Base-by-base conservation (phyloP, 2,888 invertebrate genomes). In the Mongoloraphidia duomilia region DNA sequence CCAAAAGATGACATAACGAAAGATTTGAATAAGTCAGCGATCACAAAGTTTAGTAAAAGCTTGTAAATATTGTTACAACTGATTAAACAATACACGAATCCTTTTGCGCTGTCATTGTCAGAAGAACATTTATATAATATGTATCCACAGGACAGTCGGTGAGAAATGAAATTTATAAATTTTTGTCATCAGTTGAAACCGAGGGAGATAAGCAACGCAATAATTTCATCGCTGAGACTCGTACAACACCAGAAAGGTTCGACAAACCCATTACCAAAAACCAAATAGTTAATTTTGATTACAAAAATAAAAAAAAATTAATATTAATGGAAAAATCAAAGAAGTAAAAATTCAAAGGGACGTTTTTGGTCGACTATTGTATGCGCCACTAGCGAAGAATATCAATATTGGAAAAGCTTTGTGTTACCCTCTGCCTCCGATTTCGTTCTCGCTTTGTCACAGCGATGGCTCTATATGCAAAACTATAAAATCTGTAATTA, bases 401-500 rank as follows among this genome's bases (percentile, higher is more conserved):
- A 53, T 59, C 47, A 53, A 60, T 44, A 42, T 59, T 35, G 54
- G 58, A 53, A 57, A 57, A 55, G 53, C 52, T 46, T 52, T 59
- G 38, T 52, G 49, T 51, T 60, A 55, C 52, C 58, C 60, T 49
- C 49, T 60, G 35, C 50, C 58, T 46, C 57, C 56, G 8, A 50
- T 59, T 44, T 50, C 57, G 9, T 54, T 57, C 50, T 55, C 57
- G 34, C 44, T 60, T 13, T 58, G 56, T 53, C 59, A 59, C 51
- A 34, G 48, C n/a, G 45, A 60, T 55, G 58, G 59, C 38, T 46
- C 51, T 49, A 58, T 60, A 49, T 56, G 53, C 47, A 59, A 59
- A 49, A 60, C 56, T 12, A 49, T 49, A 9, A 59, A 58, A 49
- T 56, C 56, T 46, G 54, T 56, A 8, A 44, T 58, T 41, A 49